Conservation (phyloP, 2,113 vertebrate genomes). For the Sardina pilchardus region DNA sequence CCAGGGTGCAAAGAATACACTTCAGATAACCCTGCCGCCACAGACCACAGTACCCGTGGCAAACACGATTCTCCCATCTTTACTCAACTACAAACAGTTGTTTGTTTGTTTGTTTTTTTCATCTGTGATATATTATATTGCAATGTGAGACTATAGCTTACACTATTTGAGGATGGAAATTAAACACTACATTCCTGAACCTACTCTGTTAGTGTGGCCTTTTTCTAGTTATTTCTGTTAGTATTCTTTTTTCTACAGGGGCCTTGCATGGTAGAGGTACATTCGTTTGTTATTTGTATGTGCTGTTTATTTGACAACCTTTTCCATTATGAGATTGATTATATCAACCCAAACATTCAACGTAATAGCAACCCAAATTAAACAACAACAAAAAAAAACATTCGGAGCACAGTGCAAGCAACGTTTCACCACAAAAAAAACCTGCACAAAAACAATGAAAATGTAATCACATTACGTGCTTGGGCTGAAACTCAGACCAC, state of each 20-base stretch:
- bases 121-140: neutral
- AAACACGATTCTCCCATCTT: neutral
- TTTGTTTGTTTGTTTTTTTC: neutral
- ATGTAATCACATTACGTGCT: neutral
- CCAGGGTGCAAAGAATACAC: constrained; percentile 59
- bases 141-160: neutral
- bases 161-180: neutral
- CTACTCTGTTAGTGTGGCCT: neutral
- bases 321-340: neutral
- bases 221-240: no score
- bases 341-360: neutral
- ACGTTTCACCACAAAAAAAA: neutral
- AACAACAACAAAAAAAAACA: neutral
- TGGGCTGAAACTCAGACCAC: neutral
- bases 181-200: neutral
- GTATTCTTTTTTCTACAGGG: no score
- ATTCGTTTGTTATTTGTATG: neutral
- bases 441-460: neutral
- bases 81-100: neutral
- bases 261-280: no score
- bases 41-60: neutral
- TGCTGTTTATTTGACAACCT: neutral
- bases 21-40: constrained; percentile 59
- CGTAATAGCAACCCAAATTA: neutral
- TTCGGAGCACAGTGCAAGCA: neutral